These are phyloP conservation scores for Siderastrea radians DNA, from an alignment of 92 coral and sea anemone genomes.

Conservation along the genomic window DNA sequence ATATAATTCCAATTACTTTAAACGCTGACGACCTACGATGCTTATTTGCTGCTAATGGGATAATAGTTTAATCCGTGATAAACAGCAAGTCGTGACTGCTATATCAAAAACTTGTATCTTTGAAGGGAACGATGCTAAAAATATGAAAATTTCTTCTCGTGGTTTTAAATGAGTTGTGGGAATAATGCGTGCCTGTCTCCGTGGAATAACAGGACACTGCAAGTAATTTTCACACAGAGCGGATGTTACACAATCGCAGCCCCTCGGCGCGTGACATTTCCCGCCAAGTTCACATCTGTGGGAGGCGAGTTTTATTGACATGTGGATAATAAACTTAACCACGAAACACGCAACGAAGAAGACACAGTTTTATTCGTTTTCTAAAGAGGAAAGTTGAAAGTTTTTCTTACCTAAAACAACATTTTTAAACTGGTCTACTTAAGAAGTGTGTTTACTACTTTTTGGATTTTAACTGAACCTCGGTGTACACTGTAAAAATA, in stretches of 20 bases:
- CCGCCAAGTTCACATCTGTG: constrained; percentile 57
- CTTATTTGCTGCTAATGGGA: constrained; percentile 29
- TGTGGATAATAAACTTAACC: constrained; percentile 18
- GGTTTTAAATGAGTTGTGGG: background rate
- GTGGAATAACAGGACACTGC: constrained; percentile 20
- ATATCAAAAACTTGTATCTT: background rate
- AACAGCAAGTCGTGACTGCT: constrained; percentile 4
- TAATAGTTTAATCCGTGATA: constrained; percentile 40
- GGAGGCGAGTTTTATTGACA: constrained; percentile 22
- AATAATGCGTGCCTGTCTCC: constrained; percentile 4
- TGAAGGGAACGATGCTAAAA: background rate
- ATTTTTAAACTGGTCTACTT: background rate
- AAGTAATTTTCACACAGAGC: background rate
- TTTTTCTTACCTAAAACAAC: background rate
- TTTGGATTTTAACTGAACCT: no score
- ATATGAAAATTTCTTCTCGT: background rate
- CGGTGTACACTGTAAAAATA: no score
- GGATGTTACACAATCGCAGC: constrained; percentile 35
- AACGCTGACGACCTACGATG: constrained; percentile 21
- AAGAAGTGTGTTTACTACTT: no score
- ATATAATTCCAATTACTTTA: constrained; percentile 45
- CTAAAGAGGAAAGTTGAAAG: background rate
- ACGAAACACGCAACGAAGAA: constrained; percentile 45
- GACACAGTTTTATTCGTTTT: background rate
- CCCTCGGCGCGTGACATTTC: constrained; percentile 37